These are phyloP conservation scores for Brachypodius melanocephalos DNA, from an alignment of 2,113 vertebrate genomes.

Conservation along the genomic window DNA sequence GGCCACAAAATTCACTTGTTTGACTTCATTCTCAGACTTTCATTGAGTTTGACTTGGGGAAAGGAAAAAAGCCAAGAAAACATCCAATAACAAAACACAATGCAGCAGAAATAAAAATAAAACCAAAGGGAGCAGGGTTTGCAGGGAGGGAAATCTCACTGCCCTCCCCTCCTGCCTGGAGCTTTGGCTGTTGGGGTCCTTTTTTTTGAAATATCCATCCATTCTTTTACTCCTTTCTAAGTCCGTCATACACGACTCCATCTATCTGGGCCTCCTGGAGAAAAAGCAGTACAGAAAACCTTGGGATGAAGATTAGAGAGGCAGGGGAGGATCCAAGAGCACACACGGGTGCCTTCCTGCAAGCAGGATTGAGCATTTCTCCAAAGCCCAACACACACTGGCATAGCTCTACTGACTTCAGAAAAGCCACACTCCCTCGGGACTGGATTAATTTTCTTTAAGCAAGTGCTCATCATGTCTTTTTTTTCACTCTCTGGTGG, in stretches of 20 bases:
- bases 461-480: not conserved
- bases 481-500: not conserved
- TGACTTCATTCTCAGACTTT: slow-evolving; percentile 47
- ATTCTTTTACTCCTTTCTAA: not conserved
- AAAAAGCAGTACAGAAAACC: not conserved
- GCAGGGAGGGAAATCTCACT: not conserved
- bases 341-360: not conserved
- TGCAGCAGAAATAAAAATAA: not conserved
- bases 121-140: not conserved
- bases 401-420: not conserved
- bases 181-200: not conserved
- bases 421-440: not conserved
- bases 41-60: not conserved
- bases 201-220: not conserved
- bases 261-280: not conserved
- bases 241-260: not conserved
- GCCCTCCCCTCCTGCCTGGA: not conserved
- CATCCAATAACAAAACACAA: not conserved
- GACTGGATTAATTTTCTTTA: not conserved
- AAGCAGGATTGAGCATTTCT: not conserved
- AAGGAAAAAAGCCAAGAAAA: not conserved
- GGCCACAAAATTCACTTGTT: slow-evolving; percentile 48
- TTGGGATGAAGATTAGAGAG: not conserved
- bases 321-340: not conserved
- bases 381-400: not conserved